Base-by-base conservation (phyloP, 2,888 invertebrate genomes). In the Plusia festucae region DNA sequence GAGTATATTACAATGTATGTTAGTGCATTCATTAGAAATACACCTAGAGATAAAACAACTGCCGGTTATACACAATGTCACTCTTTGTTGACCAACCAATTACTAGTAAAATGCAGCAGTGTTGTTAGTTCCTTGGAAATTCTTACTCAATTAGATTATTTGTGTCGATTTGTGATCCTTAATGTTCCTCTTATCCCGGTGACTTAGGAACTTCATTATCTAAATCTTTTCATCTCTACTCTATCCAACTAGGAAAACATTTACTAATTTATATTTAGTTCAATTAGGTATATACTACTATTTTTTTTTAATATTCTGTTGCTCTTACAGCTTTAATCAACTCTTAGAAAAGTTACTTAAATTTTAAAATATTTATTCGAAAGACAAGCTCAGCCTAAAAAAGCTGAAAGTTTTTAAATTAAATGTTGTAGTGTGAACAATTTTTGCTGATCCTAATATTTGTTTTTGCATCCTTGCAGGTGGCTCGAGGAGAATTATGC, bases 401-500 rank as follows among this genome's bases (percentile, higher is more conserved):
- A n/a, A n/a, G n/a, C n/a, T n/a, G n/a, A n/a, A n/a, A n/a, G n/a
- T n/a, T n/a, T n/a, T n/a, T n/a, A n/a, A 30, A 30, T 9, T 30
- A 9, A 34, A 34, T 34, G 15, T n/a, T 34, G 15, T 34, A 34
- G 4, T 34, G 2, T 52, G 16, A 53, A 32, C 11, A 53, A n/a
- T 49, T 15, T 63, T 61, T 64, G 46, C 49, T 44, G 40, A 16
- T 63, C 49, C n/a, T 73, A 71, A 77, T 58, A 8, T 60, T 27
- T 30, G 30, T 40, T 32, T 86, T 83, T 81, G 56, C 49, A 65
- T 89, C 69, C 81, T 91, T 91, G 67, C 92, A 94, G 94, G 94
- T 92, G 93, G 93, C 92, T 90, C 93, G 92, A 91, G 93, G 93
- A 93, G 92, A 94, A 94, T 91, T 94, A 95, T 95, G 94, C 94